Base-by-base conservation (phyloP, 2,797 vertebrate genomes). In the Brachymystax lenok region DNA sequence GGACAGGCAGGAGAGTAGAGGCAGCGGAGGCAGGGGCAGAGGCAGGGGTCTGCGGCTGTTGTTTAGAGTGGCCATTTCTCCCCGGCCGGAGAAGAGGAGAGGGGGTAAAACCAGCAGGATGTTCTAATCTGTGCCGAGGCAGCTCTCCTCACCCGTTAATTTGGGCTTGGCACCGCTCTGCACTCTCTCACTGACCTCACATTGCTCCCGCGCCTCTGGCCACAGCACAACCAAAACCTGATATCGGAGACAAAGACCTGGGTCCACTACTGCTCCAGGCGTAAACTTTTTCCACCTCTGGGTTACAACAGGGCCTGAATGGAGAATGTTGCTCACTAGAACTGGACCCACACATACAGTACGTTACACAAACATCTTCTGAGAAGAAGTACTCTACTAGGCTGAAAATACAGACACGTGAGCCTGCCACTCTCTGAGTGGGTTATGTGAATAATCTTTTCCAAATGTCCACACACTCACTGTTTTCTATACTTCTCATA, bases 171-270 rank as follows among this genome's bases (percentile, higher is more conserved):
- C 87, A 89, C 80, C 40, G 30, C 50, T 67, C 63, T 74, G 7
- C 51, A 72, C 61, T 68, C 73, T 61, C 46, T 16, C 59, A 67
- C 73, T 92, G 88, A 91, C 88, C 87, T 92, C 88, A 83, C 74
- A 67, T 84, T 88, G 82, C 88, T 91, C 73, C 77, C 79, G 85
- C 74, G 83, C 85, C 88, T 83, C 79, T 87, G 81, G 87, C 85
- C 81, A 86, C 74, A 82, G 83, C 79, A 80, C 77, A 91, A 86
- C 88, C 84, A 89, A 80, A 82, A 74, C 52, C 77, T 87, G 91
- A 90, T 80, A 92, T 84, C 75, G 80, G 85, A 93, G 88, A 92
- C 90, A 80, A 67, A 86, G 80, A 87, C 82, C 88, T 85, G 82
- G 80, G 86, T 89, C 84, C 63, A 77, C 79, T 78, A 78, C 81